phyloP scores from a whole-genome alignment of 2,888 invertebrate genomes.

The Troglohyphantes excavatus region DNA sequence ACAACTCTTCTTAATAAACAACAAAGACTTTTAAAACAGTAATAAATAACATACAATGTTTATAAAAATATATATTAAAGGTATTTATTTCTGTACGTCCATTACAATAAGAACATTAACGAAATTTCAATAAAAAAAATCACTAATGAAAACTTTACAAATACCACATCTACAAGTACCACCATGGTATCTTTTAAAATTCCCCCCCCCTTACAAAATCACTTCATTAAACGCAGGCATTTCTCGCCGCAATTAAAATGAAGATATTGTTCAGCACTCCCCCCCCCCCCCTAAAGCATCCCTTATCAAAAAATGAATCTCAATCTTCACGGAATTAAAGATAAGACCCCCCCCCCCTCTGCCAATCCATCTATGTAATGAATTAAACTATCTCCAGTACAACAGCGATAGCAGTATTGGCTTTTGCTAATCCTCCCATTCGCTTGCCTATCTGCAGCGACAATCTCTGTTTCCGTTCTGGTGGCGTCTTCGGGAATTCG shows the following conservation, averaged over 20 bases:
- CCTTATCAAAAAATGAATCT: not conserved
- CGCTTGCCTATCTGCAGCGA: not conserved
- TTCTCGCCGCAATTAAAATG: not conserved
- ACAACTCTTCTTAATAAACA: too few species aligned
- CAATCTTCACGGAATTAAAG: not conserved
- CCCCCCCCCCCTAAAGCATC: not conserved
- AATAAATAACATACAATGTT: too few species aligned
- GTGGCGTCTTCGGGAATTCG: constrained; percentile 24
- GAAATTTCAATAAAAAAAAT: too few species aligned
- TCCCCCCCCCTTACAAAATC: too few species aligned
- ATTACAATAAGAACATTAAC: too few species aligned
- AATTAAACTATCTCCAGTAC: not conserved
- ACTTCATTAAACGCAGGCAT: too few species aligned
- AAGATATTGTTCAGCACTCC: not conserved
- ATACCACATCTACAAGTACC: too few species aligned
- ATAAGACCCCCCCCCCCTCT: not conserved
- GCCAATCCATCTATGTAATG: constrained; percentile 8
- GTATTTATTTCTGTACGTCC: too few species aligned
- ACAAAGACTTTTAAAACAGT: too few species aligned
- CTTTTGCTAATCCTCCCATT: constrained; percentile 3
- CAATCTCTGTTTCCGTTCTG: constrained; percentile 16
- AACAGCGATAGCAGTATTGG: constrained; percentile 29
- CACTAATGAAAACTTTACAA: too few species aligned
- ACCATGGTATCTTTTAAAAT: too few species aligned
- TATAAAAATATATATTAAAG: too few species aligned